phyloP scores from a whole-genome alignment of 2,888 invertebrate genomes.

The Morpho achilles region DNA sequence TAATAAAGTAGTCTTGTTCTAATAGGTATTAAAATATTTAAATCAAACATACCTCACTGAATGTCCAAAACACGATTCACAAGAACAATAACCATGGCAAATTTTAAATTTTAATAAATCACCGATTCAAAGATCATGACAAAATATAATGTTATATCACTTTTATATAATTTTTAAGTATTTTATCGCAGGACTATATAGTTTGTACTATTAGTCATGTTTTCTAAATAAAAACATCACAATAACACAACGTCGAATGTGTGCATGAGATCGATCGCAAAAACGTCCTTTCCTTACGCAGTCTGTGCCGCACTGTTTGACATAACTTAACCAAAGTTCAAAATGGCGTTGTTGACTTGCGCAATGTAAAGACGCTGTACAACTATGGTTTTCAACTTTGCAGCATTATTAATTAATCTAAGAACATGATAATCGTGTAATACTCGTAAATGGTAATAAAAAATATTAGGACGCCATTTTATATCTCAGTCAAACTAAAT shows the following conservation, averaged over 20 bases:
- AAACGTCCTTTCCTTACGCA: constrained; percentile 37
- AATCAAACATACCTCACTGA: constrained; percentile 15
- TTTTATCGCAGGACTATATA: constrained; percentile 17
- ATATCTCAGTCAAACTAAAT: too few species aligned
- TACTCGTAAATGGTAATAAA: too few species aligned
- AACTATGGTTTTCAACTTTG: constrained; percentile 5
- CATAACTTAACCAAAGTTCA: constrained; percentile 36
- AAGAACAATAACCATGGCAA: constrained; percentile 11
- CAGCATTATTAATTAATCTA: too few species aligned
- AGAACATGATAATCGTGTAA: too few species aligned
- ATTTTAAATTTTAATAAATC: neutral
- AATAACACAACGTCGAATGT: constrained; percentile 49
- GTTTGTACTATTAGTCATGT: constrained; percentile 48
- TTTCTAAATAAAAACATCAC: constrained; percentile 54
- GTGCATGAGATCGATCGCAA: constrained; percentile 46
- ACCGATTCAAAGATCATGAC: neutral
- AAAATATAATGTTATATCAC: constrained; percentile 32
- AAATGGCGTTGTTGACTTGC: constrained; percentile 56
- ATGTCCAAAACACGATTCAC: constrained; percentile 21
- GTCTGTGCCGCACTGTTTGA: constrained; percentile 51
- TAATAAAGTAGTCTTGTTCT: too few species aligned
- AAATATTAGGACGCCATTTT: too few species aligned
- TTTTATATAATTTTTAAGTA: constrained; percentile 40
- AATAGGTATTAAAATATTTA: too few species aligned
- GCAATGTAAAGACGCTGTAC: constrained; percentile 37